These are phyloP conservation scores for Hetaerina americana DNA, from an alignment of 1,140 invertebrate genomes.

Conservation along the genomic window DNA sequence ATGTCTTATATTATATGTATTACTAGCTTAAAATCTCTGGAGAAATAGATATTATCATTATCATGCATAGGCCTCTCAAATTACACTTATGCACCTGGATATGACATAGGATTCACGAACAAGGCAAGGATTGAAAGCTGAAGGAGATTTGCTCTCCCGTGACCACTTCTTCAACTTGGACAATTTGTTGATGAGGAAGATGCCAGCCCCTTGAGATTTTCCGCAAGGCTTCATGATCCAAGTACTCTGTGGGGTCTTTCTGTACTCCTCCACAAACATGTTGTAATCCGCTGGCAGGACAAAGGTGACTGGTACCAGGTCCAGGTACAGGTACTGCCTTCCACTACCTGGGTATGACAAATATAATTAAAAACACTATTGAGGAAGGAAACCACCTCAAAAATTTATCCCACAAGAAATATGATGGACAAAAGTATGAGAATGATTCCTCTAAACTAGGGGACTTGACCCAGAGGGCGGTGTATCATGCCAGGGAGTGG, in stretches of 20 bases:
- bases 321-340: slow-evolving; percentile 64
- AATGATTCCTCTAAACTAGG: too few relatives aligned
- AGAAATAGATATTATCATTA: too few relatives aligned
- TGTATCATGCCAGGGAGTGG: too few relatives aligned
- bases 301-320: slow-evolving; percentile 88
- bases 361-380: too few relatives aligned
- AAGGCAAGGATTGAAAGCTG: slow-evolving; percentile 59
- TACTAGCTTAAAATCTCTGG: too few relatives aligned
- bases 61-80: too few relatives aligned
- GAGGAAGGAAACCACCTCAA: too few relatives aligned
- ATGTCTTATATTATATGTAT: too few relatives aligned
- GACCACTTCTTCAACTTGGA: slow-evolving; percentile 83
- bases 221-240: slow-evolving; percentile 98
- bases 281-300: slow-evolving; percentile 89
- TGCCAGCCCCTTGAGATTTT: slow-evolving; percentile 76
- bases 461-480: too few relatives aligned
- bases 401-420: too few relatives aligned
- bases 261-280: slow-evolving; percentile 89
- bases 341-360: too few relatives aligned
- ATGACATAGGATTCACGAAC: slow-evolving; percentile 84
- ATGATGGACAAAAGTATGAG: too few relatives aligned
- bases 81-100: slow-evolving; percentile 42
- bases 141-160: slow-evolving; percentile 57
- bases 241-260: slow-evolving; percentile 78
- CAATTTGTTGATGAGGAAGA: slow-evolving; percentile 78